Conservation (phyloP, 1,140 invertebrate species). For the Agrilus planipennis region DNA sequence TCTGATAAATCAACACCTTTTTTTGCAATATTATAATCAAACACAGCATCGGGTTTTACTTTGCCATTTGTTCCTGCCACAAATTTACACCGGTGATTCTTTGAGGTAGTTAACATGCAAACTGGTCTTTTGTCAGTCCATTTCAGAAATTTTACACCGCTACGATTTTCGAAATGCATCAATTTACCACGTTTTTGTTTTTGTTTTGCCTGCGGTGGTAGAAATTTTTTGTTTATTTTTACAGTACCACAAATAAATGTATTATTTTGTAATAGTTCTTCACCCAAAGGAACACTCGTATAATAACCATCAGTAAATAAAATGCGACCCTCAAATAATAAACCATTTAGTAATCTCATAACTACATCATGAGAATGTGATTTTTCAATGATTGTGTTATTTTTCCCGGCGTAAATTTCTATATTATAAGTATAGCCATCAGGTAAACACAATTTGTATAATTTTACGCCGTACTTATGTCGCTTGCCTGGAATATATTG, state of each 20-base stretch:
- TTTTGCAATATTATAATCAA: conserved; percentile 32
- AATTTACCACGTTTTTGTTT: conserved; percentile 32
- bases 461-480: conserved; percentile 23
- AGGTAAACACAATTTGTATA: conserved; percentile 22
- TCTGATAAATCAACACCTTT: conserved; percentile 30
- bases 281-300: conserved; percentile 30
- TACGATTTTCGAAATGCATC: conserved; percentile 28
- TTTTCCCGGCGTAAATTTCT: conserved; percentile 7
- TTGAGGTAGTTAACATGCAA: conserved; percentile 32
- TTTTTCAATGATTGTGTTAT: background rate
- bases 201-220: conserved; percentile 24
- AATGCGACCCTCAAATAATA: conserved; percentile 22
- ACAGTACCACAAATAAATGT: conserved; percentile 37
- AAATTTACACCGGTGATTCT: too few species aligned
- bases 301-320: conserved; percentile 27
- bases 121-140: conserved; percentile 36
- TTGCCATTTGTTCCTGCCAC: too few species aligned
- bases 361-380: background rate
- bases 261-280: conserved; percentile 30
- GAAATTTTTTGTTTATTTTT: conserved; percentile 27
- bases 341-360: conserved; percentile 4
- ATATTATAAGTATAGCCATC: conserved; percentile 7
- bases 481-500: conserved; percentile 26
- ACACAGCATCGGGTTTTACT: conserved; percentile 26
- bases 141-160: conserved; percentile 31